Conservation (phyloP, 2,113 vertebrate genomes). For the Noturus placidus region DNA sequence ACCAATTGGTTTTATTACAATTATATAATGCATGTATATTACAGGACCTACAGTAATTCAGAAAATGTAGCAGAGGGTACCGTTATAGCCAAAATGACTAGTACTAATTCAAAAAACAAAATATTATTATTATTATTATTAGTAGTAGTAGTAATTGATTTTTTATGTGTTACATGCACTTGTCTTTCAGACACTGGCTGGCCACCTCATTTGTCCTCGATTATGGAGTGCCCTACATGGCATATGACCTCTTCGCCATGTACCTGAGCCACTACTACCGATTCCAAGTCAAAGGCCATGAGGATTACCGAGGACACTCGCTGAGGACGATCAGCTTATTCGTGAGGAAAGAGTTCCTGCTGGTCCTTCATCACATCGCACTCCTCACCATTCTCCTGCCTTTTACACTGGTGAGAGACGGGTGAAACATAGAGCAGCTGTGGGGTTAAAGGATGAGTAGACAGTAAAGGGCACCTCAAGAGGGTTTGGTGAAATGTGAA, state of each 20-base stretch:
- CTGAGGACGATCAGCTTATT: constrained; percentile 79
- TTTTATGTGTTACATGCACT: neutral
- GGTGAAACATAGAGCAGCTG: neutral
- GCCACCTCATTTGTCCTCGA: constrained; percentile 84
- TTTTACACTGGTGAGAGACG: constrained; percentile 80
- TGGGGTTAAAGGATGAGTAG: neutral
- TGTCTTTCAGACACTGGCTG: constrained; percentile 86
- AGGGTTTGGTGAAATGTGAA: constrained; percentile 2
- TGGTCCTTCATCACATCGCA: constrained; percentile 90
- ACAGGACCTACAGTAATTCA: neutral
- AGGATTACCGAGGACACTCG: constrained; percentile 74
- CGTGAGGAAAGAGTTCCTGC: constrained; percentile 83
- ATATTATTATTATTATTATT: neutral
- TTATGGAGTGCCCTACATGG: constrained; percentile 93
- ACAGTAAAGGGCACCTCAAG: neutral
- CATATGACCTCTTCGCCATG: constrained; percentile 92
- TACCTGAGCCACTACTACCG: constrained; percentile 94
- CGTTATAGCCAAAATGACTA: neutral
- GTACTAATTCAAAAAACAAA: neutral
- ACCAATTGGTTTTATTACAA: neutral
- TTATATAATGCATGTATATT: neutral
- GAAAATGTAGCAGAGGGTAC: neutral
- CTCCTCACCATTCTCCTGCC: constrained; percentile 89
- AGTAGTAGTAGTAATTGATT: neutral
- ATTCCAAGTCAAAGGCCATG: constrained; percentile 73